Conservation (phyloP, 2,888 invertebrate genomes). For the Spatulosminthurus flaviceps region DNA sequence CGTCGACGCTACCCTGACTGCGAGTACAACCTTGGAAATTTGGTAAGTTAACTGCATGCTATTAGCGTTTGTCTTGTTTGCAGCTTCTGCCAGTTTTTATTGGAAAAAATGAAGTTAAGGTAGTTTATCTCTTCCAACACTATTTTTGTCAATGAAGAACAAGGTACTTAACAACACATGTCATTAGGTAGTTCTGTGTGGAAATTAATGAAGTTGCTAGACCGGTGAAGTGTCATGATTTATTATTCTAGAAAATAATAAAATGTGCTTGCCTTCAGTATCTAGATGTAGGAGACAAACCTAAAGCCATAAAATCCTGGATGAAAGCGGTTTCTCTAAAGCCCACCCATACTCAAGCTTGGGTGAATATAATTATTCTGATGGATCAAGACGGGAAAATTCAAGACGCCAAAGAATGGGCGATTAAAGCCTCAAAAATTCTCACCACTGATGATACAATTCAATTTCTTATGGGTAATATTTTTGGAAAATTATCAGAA, state of each 20-base stretch:
- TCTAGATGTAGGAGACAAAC: conserved; percentile 77
- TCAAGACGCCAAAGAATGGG: conserved; percentile 77
- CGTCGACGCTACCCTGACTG: conserved; percentile 89
- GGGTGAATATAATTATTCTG: conserved; percentile 90
- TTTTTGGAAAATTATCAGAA: conserved; percentile 81
- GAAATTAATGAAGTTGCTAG: neutral
- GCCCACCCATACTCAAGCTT: conserved; percentile 83
- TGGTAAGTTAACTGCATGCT: conserved; percentile 71
- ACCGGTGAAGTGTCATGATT: neutral
- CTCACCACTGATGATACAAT: conserved; percentile 77
- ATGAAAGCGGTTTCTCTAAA: conserved; percentile 80
- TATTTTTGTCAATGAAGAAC: neutral
- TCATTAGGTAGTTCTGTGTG: neutral
- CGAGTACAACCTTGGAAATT: conserved; percentile 92
- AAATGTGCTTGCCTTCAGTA: conserved; percentile 70
- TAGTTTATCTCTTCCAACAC: neutral
- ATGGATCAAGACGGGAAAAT: conserved; percentile 79
- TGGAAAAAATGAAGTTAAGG: neutral
- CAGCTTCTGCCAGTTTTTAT: neutral
- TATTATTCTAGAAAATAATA: neutral
- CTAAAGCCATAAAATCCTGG: conserved; percentile 84
- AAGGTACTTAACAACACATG: neutral
- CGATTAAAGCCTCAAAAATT: conserved; percentile 75
- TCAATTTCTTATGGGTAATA: conserved; percentile 87
- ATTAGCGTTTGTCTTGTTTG: neutral